These are phyloP conservation scores for Himalopsyche japonica DNA, from an alignment of 2,888 invertebrate genomes.

Conservation along the genomic window DNA sequence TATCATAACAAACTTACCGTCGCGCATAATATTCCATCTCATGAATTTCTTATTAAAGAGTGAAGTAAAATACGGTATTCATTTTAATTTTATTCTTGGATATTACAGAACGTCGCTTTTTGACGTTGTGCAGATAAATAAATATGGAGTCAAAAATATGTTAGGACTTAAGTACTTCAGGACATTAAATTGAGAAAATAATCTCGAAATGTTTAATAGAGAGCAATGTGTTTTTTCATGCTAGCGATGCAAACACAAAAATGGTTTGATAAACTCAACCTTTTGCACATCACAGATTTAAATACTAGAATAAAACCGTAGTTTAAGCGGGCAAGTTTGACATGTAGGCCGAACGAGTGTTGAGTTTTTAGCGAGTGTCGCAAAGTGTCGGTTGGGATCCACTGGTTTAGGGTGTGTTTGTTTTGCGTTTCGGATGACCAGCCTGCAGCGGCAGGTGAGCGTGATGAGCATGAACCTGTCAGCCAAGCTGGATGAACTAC, in stretches of 20 bases:
- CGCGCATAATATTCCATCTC: too few species aligned
- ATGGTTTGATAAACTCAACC: background rate
- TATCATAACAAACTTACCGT: too few species aligned
- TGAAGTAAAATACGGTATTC: too few species aligned
- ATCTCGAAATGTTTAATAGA: too few species aligned
- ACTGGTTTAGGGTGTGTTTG: slow-evolving; percentile 18
- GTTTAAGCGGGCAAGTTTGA: background rate
- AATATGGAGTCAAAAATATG: too few species aligned
- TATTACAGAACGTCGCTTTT: too few species aligned
- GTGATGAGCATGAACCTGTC: slow-evolving; percentile 96
- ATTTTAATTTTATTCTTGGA: too few species aligned
- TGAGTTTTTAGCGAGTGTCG: background rate
- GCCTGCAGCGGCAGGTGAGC: slow-evolving; percentile 97
- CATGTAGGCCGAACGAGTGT: background rate
- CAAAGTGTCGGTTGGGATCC: background rate
- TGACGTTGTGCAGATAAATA: too few species aligned
- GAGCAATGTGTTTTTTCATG: background rate
- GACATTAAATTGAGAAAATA: too few species aligned
- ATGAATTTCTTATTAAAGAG: too few species aligned
- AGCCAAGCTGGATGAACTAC: slow-evolving; percentile 92
- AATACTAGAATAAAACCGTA: background rate
- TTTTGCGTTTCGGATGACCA: slow-evolving; percentile 48
- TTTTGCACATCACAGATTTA: background rate
- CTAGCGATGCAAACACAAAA: background rate
- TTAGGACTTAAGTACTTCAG: too few species aligned